These are phyloP conservation scores for Glareola pratincola DNA, from an alignment of 2,113 vertebrate genomes.

Conservation along the genomic window DNA sequence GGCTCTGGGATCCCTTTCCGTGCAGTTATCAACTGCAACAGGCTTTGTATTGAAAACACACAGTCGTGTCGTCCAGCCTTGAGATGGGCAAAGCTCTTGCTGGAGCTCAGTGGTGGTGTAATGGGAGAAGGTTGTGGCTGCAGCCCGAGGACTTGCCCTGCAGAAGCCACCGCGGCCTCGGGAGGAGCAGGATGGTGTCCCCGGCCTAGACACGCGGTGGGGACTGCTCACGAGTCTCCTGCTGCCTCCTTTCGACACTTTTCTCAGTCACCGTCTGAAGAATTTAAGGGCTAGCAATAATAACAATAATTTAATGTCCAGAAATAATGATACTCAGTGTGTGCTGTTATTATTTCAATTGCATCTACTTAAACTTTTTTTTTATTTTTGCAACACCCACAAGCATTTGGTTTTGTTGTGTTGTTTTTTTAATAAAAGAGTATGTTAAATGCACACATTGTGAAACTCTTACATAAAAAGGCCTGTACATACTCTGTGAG, in stretches of 20 bases:
- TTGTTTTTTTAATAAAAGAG: not conserved
- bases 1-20: not conserved
- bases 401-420: not conserved
- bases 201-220: accelerated
- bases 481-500: not conserved
- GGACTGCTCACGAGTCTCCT: not conserved
- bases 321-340: not conserved
- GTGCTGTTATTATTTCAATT: not conserved
- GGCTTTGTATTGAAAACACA: not conserved
- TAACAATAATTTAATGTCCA: not conserved
- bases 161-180: accelerated
- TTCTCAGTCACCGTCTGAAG: not conserved
- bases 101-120: accelerated
- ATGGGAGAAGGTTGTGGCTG: not conserved
- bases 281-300: not conserved
- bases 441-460: not conserved
- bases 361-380: not conserved
- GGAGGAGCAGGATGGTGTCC: not conserved
- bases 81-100: not conserved
- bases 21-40: not conserved
- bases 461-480: not conserved
- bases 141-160: not conserved
- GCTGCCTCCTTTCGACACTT: accelerated
- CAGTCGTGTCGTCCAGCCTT: not conserved
- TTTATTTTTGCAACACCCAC: not conserved